Evolutionary conservation across 2,113 vertebrate species (phyloP).

Genomic region (Prietella phreatophila): DNA sequence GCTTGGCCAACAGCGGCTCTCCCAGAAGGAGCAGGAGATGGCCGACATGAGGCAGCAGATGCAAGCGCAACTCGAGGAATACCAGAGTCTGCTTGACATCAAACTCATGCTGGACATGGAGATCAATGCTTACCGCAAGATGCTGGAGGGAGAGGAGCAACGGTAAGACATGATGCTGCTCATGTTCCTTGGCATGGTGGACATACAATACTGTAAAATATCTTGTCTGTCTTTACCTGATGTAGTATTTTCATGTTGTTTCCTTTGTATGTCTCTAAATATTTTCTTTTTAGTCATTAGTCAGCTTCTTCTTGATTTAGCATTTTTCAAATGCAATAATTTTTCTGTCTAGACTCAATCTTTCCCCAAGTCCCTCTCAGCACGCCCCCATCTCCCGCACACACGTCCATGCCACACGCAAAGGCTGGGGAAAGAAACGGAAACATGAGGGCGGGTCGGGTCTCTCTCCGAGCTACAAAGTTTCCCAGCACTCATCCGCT

Average conservation of each 20-base stretch:
- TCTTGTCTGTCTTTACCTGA: not conserved
- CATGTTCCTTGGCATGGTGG: not conserved
- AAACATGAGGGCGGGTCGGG: constrained; percentile 67
- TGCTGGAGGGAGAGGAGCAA: constrained; percentile 86
- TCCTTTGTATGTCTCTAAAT: not conserved
- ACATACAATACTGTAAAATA: not conserved
- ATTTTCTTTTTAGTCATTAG: not conserved
- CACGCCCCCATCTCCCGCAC: constrained; percentile 45
- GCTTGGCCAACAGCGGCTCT: constrained; percentile 62
- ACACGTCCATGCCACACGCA: constrained; percentile 56
- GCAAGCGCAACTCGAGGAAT: constrained; percentile 77
- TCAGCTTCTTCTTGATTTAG: not conserved
- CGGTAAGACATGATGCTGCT: constrained; percentile 65
- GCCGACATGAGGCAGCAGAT: constrained; percentile 63
- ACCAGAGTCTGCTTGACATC: constrained; percentile 78
- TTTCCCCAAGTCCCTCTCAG: constrained; percentile 70
- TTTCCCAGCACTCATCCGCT: constrained; percentile 65
- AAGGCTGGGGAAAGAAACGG: constrained; percentile 72
- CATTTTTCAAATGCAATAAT: not conserved
- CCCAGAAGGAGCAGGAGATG: constrained; percentile 78
- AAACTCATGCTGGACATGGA: constrained; percentile 86
- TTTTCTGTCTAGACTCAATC: constrained; percentile 68
- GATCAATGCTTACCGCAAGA: constrained; percentile 81
- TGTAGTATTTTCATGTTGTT: not conserved
- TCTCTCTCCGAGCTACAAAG: constrained; percentile 60